phyloP scores from a whole-genome alignment of 2,113 vertebrate genomes.

The Gnathochromis pfefferi region DNA sequence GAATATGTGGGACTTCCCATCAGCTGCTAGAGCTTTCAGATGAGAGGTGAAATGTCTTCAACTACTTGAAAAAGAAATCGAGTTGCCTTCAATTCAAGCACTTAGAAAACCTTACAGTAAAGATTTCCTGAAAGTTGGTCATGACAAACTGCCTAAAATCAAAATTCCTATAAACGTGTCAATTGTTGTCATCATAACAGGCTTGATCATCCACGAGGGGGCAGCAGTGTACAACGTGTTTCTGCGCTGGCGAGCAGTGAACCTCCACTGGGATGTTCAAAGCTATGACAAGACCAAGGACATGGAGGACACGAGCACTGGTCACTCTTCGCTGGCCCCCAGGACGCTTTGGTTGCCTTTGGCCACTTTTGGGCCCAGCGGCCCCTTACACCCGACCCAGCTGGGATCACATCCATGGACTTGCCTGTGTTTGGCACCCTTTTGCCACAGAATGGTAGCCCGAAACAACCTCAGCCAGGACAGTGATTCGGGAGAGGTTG shows the following conservation, averaged over 20 bases:
- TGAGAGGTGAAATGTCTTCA: background rate
- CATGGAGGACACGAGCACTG: constrained; percentile 78
- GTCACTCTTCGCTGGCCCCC: constrained; percentile 70
- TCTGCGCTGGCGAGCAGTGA: constrained; percentile 90
- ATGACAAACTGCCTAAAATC: background rate
- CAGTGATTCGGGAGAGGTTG: constrained; percentile 81
- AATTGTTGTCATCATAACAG: background rate
- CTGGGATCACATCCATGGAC: constrained; percentile 74
- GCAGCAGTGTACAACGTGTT: constrained; percentile 93
- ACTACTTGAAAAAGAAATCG: background rate
- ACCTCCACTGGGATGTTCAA: constrained; percentile 90
- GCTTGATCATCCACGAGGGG: constrained; percentile 89
- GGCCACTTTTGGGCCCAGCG: constrained; percentile 75
- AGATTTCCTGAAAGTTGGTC: background rate
- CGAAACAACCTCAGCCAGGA: constrained; percentile 73
- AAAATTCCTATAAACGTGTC: background rate
- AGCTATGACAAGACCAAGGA: constrained; percentile 89
- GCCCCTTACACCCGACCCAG: constrained; percentile 77
- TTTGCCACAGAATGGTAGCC: constrained; percentile 71
- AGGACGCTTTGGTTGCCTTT: constrained; percentile 87
- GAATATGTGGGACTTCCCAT: background rate
- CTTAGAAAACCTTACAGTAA: background rate
- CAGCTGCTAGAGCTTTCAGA: background rate
- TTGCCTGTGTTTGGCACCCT: constrained; percentile 78
- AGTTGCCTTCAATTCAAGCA: background rate